Evolutionary conservation across 2,113 vertebrate species (phyloP), one percentile per base, ranked within the genome.

Genomic region (Xyliphius kryptos): DNA sequence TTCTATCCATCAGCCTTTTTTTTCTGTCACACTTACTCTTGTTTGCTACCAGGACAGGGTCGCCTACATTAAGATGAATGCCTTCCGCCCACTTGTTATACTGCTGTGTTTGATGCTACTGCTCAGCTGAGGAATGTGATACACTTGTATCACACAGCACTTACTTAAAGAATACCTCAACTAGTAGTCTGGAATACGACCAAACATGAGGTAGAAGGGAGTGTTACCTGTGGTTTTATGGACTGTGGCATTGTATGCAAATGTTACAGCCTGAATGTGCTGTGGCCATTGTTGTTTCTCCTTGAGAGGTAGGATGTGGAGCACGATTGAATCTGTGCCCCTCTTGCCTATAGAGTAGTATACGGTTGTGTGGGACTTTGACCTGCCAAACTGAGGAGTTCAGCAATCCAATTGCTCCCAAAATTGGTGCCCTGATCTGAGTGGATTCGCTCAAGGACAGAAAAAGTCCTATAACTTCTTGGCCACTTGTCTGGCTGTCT

Each of bases 1-100:
- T 22, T 40, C 59, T 58, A 69, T 11, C 60, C 67, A 21, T 67
- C 53, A 1, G 54, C 63, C n/a, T 69, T 10, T 1, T 21, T 49
- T 1, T 3, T 5, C 20, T 21, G 5, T 16, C 19, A 6, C 19
- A 2, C 11, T 49, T 16, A 12, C 16, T 19, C 17, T 49, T 49
- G 11, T 49, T 49, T 8, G 47, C 47, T 12, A 49, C 12, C 3
- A 49, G 10, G 2, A 49, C 19, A 2, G 9, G 9, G 17, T 5
- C 12, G 16, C 20, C 1, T 5, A 12, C 1, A 16, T 49, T 8
- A 19, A 12, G 9, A 49, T 19, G 1, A 9, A 1, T 8, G 16
- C 47, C 47, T 51, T 10, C 19, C 14, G 21, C 22, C 3, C 22
- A 6, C 22, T 26, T 26, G 22, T 26, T 26, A 26, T 26, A 26